Evolutionary conservation across 2,888 invertebrate genomes (phyloP), one percentile per base, ranked within the genome.

Genomic region (Sinelater perroti): DNA sequence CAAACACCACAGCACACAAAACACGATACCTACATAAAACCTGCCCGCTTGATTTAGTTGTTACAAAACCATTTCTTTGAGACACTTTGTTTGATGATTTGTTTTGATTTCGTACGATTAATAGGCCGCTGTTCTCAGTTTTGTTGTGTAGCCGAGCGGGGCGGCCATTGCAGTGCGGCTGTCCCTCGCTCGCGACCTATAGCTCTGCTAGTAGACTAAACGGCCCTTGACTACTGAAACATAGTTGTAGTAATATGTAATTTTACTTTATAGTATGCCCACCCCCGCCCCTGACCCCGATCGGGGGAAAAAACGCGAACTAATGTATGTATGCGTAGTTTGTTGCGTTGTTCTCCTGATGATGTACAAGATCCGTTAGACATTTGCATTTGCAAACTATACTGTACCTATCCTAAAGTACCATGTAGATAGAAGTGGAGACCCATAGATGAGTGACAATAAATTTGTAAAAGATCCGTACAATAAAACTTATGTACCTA

Each of bases 321-420:
- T 78, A 73, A 77, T 78, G 78, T 78, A 78, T 78, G 78, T 78
- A 78, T 78, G 78, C 71, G 77, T 78, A 77, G 76, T 78, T 67
- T 73, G 77, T 72, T 78, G 78, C 75, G 78, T 78, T 69, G 75
- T 71, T 60, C 72, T 78, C 64, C 72, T 78, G 61, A 78, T 78
- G 76, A 74, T 78, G 71, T 78, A 78, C 72, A 78, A 78, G 74
- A 78, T 78, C 68, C 74, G 78, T 72, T 61, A 60, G 60, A 56
- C 38, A 47, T 28, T 47, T 53, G 56, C 56, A 60, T 56, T 52
- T 52, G 52, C 50, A 51, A 56, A 54, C 38, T 51, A 49, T 40
- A 36, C 16, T 47, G 40, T 46, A 40, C 36, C 14, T 38, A 52
- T 38, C 24, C 30, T 54, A 50, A 35, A 44, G 30, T 49, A 49